These are phyloP conservation scores for Leptinotarsa lineolata DNA, from an alignment of 1,140 invertebrate genomes.

Conservation along the genomic window DNA sequence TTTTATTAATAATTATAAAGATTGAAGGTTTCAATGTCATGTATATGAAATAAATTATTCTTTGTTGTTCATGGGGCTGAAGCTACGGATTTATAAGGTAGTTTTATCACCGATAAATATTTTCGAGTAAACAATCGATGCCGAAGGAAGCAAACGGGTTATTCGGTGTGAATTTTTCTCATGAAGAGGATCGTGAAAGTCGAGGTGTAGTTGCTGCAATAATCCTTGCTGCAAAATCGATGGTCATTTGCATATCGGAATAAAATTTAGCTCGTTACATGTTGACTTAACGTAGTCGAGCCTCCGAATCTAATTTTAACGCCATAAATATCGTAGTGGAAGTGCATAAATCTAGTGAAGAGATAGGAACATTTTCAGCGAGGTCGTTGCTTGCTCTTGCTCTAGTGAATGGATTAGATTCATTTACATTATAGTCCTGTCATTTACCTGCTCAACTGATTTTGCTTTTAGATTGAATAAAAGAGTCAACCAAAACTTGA, in stretches of 20 bases:
- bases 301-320: conserved; percentile 16
- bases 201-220: not conserved
- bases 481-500: too few species aligned
- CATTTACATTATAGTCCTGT: not conserved
- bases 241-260: not conserved
- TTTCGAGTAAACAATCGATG: not conserved
- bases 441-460: too few species aligned
- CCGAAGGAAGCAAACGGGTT: not conserved
- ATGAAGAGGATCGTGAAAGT: not conserved
- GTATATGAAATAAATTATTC: too few species aligned
- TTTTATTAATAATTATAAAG: too few species aligned
- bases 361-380: conserved; percentile 26
- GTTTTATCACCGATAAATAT: too few species aligned
- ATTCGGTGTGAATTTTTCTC: not conserved
- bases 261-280: not conserved
- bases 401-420: conserved; percentile 15
- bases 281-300: conserved; percentile 2
- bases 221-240: conserved; percentile 2
- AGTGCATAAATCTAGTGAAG: conserved; percentile 23
- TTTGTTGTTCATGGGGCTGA: too few species aligned
- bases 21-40: too few species aligned
- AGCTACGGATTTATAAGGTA: too few species aligned
- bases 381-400: conserved; percentile 14
- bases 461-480: too few species aligned
- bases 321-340: conserved; percentile 24